Evolutionary conservation across 2,797 vertebrate species (phyloP).

Genomic region (Halcyon smyrnensis): DNA sequence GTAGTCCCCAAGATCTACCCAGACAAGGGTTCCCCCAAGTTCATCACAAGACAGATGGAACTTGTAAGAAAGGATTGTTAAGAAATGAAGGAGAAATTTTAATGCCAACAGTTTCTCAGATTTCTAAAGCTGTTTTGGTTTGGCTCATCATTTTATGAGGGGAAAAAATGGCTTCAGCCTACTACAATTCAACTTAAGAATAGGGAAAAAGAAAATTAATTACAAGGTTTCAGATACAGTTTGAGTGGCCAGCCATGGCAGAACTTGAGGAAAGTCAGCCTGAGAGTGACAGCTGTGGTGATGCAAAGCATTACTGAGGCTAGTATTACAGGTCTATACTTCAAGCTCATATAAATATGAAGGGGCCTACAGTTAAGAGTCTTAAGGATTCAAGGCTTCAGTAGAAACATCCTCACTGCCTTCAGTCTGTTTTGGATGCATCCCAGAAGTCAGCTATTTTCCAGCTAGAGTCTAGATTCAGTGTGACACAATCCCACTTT

Average conservation of each 20-base stretch:
- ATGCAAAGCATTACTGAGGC: neutral
- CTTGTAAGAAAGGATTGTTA: neutral
- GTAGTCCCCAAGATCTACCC: neutral
- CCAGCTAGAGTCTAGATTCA: neutral
- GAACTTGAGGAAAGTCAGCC: neutral
- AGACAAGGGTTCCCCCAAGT: neutral
- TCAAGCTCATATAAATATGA: neutral
- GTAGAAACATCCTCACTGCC: neutral
- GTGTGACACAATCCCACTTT: neutral
- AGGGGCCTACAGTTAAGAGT: neutral
- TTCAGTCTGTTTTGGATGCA: neutral
- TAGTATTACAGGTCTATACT: neutral
- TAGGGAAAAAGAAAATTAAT: neutral
- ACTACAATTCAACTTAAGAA: neutral
- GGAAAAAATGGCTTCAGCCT: neutral
- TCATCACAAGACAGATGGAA: neutral
- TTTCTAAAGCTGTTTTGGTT: constrained; percentile 28
- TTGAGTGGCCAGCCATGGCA: constrained; percentile 27
- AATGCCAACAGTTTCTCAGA: constrained; percentile 2
- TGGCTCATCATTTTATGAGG: neutral
- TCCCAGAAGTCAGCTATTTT: neutral
- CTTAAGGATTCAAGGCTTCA: neutral
- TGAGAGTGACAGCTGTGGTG: neutral
- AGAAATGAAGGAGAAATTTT: neutral
- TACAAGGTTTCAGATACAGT: constrained; percentile 22